Base-by-base conservation (phyloP, 2,888 invertebrate species). In the Euplexia lucipara region DNA sequence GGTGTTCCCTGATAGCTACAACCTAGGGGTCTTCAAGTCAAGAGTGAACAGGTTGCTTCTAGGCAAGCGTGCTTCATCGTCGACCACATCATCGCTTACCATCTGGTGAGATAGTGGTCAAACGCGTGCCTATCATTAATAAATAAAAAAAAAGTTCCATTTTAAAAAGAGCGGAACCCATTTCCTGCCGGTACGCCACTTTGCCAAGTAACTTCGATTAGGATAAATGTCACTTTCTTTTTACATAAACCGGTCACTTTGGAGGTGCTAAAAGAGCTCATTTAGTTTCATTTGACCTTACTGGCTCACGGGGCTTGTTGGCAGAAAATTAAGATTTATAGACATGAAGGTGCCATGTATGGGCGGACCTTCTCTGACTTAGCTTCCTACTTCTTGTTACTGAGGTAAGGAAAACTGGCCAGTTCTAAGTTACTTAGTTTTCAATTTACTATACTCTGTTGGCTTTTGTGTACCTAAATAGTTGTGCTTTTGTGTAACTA, bases 221-320 rank as follows among this genome's bases (percentile, higher is more conserved):
- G 89, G 87, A 92, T 91, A 85, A 90, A 92, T 90, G 88, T 87
- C 87, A 85, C 84, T 88, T 89, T 84, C 86, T 87, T 86, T 83
- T 83, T 82, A 90, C 88, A 91, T 92, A 89, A 92, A 92, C 88
- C 86, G 87, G 84, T 89, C 90, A 91, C 89, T 92, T 87, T 86
- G 83, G 80, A 86, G 82, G 83, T 84, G 83, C 79, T 88, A 85
- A 86, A 89, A 86, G 86, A 77, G 66, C 82, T 82, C 89, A 86
- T 91, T 89, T 88, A 87, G 85, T 87, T 86, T 90, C 86, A 88
- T 91, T 89, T 89, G 85, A 88, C 88, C 89, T 88, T 86, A 87
- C 83, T 82, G 81, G 81, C 83, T 80, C 72, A 70, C 81, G 72
- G 75, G 74, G 68, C 68, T 81, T 69, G 78, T 81, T 70, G 66